These are phyloP conservation scores for Cheirogaleus medius DNA, from an alignment of 2,113 vertebrate species.

Conservation along the genomic window DNA sequence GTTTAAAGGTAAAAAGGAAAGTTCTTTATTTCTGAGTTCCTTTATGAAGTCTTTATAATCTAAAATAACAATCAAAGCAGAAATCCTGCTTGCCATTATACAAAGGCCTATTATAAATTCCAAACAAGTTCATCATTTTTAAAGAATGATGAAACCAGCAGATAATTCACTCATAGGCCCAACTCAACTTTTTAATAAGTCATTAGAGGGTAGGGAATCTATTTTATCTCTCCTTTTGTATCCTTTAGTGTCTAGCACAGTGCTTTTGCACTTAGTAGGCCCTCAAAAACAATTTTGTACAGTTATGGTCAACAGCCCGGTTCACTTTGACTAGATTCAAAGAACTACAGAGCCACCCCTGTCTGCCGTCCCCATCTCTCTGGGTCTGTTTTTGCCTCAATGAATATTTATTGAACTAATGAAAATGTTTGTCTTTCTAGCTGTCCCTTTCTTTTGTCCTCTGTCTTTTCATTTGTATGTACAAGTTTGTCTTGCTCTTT, in stretches of 20 bases:
- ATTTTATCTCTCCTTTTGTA: not conserved
- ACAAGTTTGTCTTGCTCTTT: not conserved
- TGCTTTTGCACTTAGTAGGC: not conserved
- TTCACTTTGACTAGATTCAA: not conserved
- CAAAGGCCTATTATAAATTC: slow-evolving; percentile 48
- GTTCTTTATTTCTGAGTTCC: not conserved
- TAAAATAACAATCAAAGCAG: slow-evolving; percentile 25
- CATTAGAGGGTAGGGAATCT: not conserved
- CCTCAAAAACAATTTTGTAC: not conserved
- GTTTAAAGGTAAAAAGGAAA: slow-evolving; percentile 37
- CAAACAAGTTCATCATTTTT: not conserved
- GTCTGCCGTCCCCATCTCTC: not conserved
- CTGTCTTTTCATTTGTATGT: not conserved
- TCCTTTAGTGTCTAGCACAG: not conserved
- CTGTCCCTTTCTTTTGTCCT: not conserved
- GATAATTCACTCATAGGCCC: not conserved
- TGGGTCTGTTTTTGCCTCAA: slow-evolving; percentile 32
- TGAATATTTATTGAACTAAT: slow-evolving; percentile 51
- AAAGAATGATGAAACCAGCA: not conserved
- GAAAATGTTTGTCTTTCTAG: slow-evolving; percentile 24
- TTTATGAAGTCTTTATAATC: slow-evolving; percentile 1
- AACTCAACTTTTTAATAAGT: slow-evolving; percentile 8
- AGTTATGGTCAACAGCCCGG: not conserved
- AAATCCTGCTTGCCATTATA: not conserved
- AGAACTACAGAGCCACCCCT: not conserved